A percentile compares a stretch with the other conserved stretches of the same genome.
These are phyloP conservation scores for Sialis lutaria DNA, from an alignment of 2,888 invertebrate species.

Conservation along the genomic window DNA sequence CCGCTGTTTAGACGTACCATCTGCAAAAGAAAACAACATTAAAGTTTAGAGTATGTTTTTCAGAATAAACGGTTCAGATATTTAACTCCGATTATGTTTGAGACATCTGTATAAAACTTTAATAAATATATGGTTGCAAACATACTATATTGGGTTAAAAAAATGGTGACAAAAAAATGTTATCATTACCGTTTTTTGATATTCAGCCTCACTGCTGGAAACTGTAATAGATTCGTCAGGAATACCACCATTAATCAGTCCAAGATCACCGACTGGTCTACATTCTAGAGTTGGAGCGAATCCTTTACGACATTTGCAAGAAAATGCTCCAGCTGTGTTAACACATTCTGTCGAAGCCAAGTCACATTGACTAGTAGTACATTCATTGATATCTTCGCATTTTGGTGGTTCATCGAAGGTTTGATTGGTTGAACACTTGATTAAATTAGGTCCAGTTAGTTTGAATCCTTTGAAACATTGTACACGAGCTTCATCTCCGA, in stretches of 20 bases:
- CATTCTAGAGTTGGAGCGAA: slow-evolving; percentile 77
- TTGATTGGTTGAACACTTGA: slow-evolving; percentile 72
- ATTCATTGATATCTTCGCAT: slow-evolving; percentile 87
- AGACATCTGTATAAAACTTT: no score
- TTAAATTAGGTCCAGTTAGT: slow-evolving; percentile 64
- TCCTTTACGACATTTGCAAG: slow-evolving; percentile 71
- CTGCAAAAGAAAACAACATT: slow-evolving; percentile 24
- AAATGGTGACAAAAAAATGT: neutral
- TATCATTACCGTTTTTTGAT: slow-evolving; percentile 51
- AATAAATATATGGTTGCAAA: neutral
- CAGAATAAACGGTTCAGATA: no score
- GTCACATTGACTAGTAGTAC: slow-evolving; percentile 76
- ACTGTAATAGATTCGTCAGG: slow-evolving; percentile 79
- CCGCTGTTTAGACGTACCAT: slow-evolving; percentile 69
- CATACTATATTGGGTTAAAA: no score
- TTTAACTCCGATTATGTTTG: no score
- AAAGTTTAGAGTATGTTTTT: no score
- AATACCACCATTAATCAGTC: slow-evolving; percentile 73
- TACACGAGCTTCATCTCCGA: slow-evolving; percentile 77
- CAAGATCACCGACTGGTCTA: slow-evolving; percentile 77
- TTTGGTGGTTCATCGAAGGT: slow-evolving; percentile 67
- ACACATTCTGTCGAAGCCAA: slow-evolving; percentile 78
- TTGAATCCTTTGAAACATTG: slow-evolving; percentile 85
- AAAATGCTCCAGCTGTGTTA: slow-evolving; percentile 76
- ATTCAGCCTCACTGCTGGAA: slow-evolving; percentile 67